Conservation (phyloP, 2,797 vertebrate species). For the Sebastes elongatus region DNA sequence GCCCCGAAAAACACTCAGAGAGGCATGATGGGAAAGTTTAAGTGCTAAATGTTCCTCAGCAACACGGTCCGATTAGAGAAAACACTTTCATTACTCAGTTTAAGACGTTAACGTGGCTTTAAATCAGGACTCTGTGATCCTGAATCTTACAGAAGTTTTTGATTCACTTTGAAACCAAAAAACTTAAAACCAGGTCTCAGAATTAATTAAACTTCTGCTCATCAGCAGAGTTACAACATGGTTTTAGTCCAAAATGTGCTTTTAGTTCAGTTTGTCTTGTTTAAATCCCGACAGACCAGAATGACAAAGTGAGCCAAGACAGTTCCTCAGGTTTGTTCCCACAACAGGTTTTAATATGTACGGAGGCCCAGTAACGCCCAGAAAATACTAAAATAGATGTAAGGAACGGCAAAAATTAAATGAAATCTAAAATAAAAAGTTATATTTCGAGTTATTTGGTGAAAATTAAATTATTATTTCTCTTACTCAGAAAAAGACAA, state of each 20-base stretch:
- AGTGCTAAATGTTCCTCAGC: neutral
- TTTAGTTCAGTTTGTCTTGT: neutral
- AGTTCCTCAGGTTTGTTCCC: neutral
- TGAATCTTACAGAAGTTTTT: neutral
- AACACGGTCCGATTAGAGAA: neutral
- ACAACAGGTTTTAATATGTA: neutral
- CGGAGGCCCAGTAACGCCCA: neutral
- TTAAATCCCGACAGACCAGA: neutral
- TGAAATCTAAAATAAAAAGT: too few species aligned
- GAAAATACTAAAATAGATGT: neutral
- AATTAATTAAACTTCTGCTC: too few species aligned
- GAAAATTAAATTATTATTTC: too few species aligned
- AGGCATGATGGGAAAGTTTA: constrained; percentile 2
- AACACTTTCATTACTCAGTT: neutral
- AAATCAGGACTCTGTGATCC: neutral
- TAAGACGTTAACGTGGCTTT: neutral
- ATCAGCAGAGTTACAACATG: neutral
- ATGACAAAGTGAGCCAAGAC: neutral
- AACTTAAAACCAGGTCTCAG: neutral
- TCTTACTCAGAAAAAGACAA: too few species aligned
- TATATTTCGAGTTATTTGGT: too few species aligned
- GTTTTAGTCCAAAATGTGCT: neutral
- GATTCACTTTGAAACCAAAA: neutral
- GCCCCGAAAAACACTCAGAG: neutral
- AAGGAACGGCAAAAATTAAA: neutral